phyloP scores from a whole-genome alignment of 2,888 invertebrate species.

The Cecidostiba fungosa region DNA sequence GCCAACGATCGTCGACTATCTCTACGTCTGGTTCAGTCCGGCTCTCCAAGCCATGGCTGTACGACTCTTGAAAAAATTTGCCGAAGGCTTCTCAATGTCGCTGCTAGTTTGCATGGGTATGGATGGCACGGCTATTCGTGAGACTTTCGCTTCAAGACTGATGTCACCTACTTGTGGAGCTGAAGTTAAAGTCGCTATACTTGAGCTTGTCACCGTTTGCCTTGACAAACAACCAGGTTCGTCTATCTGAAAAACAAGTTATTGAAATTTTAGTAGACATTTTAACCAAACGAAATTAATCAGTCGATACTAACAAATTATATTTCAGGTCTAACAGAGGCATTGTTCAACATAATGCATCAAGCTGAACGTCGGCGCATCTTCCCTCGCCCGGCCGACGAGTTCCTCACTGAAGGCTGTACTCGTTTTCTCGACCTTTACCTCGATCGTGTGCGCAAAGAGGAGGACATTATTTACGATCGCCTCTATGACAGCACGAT shows the following conservation, averaged over 20 bases:
- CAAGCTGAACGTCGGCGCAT: conserved; percentile 77
- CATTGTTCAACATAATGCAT: conserved; percentile 79
- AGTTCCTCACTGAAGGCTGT: conserved; percentile 78
- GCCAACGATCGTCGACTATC: conserved; percentile 82
- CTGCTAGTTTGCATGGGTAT: conserved; percentile 83
- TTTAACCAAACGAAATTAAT: neutral
- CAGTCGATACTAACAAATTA: neutral
- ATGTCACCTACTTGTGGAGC: conserved; percentile 81
- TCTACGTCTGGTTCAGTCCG: conserved; percentile 83
- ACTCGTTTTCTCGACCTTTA: conserved; percentile 77
- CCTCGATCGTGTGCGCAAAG: conserved; percentile 74
- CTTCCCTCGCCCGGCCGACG: conserved; percentile 77
- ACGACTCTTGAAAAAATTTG: conserved; percentile 82
- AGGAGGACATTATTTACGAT: conserved; percentile 76
- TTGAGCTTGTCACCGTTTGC: conserved; percentile 80
- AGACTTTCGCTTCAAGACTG: conserved; percentile 82
- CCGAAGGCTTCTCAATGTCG: conserved; percentile 83
- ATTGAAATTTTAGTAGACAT: neutral
- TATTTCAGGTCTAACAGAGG: conserved; percentile 78
- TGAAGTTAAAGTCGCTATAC: conserved; percentile 79
- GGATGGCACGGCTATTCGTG: conserved; percentile 83
- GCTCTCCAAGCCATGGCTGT: conserved; percentile 82
- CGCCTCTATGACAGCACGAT: conserved; percentile 77
- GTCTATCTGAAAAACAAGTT: neutral
- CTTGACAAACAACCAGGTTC: conserved; percentile 79